phyloP scores from a whole-genome alignment of 2,888 invertebrate species.

The Stenoptilia bipunctidactyla region DNA sequence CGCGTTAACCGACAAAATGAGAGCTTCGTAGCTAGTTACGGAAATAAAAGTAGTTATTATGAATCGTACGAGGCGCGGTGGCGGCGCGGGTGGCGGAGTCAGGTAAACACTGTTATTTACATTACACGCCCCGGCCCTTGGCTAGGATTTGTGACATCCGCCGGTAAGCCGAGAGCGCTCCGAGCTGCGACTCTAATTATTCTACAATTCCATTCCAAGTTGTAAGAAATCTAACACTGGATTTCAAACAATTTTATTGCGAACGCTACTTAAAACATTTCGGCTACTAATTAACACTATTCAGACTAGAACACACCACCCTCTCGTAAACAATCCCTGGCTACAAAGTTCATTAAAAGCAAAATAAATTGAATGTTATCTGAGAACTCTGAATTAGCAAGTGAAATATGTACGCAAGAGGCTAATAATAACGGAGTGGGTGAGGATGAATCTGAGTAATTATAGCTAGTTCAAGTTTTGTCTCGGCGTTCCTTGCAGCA shows the following conservation, averaged over 20 bases:
- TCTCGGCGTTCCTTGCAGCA: too few relatives aligned
- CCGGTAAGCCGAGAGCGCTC: conserved; percentile 35
- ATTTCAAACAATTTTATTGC: conserved; percentile 15
- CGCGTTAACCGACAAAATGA: conserved; percentile 59
- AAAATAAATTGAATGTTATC: conserved; percentile 11
- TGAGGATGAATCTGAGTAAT: conserved; percentile 22
- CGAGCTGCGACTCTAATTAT: conserved; percentile 39
- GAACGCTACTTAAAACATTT: too few relatives aligned
- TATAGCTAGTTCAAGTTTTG: conserved; percentile 18
- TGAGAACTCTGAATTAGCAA: conserved; percentile 17
- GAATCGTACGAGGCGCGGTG: conserved; percentile 31
- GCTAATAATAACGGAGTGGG: conserved; percentile 22
- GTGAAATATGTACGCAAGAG: conserved; percentile 18
- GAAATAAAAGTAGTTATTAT: conserved; percentile 61
- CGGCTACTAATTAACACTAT: too few relatives aligned
- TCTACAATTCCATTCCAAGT: conserved; percentile 38
- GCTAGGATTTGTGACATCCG: conserved; percentile 59
- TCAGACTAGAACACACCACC: too few relatives aligned
- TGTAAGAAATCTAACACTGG: conserved; percentile 33
- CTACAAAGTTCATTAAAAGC: conserved; percentile 7
- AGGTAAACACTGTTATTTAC: conserved; percentile 58
- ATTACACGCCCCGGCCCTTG: conserved; percentile 46
- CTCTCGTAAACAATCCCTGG: neutral
- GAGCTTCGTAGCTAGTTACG: conserved; percentile 59
- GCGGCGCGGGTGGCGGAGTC: conserved; percentile 26